These are phyloP conservation scores for Scolopax mira DNA, from an alignment of 2,113 vertebrate species.

Conservation along the genomic window DNA sequence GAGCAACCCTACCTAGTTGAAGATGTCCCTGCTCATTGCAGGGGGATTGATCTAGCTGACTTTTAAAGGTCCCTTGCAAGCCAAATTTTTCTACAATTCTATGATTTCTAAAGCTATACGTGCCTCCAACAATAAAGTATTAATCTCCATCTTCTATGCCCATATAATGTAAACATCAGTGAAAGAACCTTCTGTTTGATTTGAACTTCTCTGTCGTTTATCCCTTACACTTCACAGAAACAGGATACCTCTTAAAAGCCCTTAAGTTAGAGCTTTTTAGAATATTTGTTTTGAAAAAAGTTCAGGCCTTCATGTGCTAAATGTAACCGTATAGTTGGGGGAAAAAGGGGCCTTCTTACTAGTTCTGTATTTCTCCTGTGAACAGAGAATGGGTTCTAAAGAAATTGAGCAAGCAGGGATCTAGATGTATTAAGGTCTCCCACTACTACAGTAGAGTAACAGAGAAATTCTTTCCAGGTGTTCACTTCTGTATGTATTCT, in stretches of 20 bases:
- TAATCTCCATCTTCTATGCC: not conserved
- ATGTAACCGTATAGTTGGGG: not conserved
- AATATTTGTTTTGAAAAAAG: not conserved
- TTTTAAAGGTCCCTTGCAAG: not conserved
- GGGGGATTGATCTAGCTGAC: not conserved
- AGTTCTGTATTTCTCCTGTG: not conserved
- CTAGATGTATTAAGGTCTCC: not conserved
- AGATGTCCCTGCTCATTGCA: not conserved
- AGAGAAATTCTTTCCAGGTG: not conserved
- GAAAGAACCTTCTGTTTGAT: not conserved
- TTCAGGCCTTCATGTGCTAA: not conserved
- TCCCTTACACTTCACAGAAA: not conserved
- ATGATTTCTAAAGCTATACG: not conserved
- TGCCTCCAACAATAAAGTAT: not conserved
- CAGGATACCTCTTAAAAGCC: not conserved
- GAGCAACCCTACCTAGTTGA: not conserved
- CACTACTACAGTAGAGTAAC: not conserved
- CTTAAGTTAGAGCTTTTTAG: not conserved
- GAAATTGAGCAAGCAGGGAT: not conserved
- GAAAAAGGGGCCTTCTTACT: not conserved
- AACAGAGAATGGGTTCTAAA: not conserved
- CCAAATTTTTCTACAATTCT: not conserved
- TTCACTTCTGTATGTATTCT: not conserved
- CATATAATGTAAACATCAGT: not conserved
- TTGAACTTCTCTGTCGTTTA: not conserved